These are phyloP conservation scores for Brachypterus glaber DNA, from an alignment of 2,888 invertebrate genomes.

Conservation along the genomic window DNA sequence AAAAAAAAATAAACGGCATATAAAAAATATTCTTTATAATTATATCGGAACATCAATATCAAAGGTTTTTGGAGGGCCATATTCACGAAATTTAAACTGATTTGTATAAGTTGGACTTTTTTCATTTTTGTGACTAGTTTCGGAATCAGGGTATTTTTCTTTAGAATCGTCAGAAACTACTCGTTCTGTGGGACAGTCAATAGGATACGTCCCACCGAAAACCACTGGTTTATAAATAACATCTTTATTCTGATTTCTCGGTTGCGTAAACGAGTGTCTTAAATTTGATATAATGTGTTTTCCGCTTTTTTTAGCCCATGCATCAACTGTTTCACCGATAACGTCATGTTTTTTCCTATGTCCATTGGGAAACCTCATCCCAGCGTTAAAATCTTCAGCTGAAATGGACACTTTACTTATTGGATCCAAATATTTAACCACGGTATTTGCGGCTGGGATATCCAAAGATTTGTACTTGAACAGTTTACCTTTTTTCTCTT, in stretches of 20 bases:
- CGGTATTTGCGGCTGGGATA: conserved; percentile 30
- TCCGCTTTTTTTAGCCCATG: conserved; percentile 45
- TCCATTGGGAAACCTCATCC: conserved; percentile 29
- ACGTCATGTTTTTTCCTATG: conserved; percentile 42
- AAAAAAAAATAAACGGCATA: too few relatives aligned
- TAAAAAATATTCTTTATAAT: too few relatives aligned
- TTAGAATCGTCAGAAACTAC: conserved; percentile 1
- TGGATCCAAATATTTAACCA: conserved; percentile 35
- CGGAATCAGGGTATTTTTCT: conserved; percentile 4
- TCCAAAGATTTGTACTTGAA: conserved; percentile 37
- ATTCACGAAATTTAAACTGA: conserved; percentile 31
- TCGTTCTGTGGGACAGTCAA: conserved; percentile 54
- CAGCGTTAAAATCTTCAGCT: conserved; percentile 35
- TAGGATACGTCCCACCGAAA: conserved; percentile 80
- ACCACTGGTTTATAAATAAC: conserved; percentile 55
- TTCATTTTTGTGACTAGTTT: conserved; percentile 13
- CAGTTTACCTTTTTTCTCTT: conserved; percentile 30
- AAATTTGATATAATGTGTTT: conserved; percentile 35
- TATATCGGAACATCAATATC: conserved; percentile 50
- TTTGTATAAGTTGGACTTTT: conserved; percentile 6
- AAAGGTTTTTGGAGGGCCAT: conserved; percentile 46
- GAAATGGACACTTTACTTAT: conserved; percentile 37
- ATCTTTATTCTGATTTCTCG: conserved; percentile 28
- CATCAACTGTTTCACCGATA: conserved; percentile 54
- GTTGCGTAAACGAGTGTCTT: conserved; percentile 35